Conservation (phyloP, 2,888 invertebrate genomes). For the Bursaphelenchus okinawaensis region DNA sequence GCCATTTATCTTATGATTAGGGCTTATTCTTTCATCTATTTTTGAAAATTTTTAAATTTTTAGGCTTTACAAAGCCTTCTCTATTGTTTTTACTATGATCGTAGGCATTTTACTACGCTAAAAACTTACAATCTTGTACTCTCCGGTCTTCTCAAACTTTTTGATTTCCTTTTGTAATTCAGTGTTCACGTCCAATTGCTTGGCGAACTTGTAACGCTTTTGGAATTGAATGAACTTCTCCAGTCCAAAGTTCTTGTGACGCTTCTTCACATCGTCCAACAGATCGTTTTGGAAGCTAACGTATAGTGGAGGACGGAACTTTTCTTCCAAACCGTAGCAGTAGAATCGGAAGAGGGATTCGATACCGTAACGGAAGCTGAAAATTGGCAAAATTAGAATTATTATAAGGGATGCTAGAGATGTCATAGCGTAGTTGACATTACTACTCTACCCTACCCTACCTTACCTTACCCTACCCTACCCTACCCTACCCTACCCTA, state of each 20-base stretch:
- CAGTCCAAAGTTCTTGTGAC: conserved; percentile 92
- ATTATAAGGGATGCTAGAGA: no score
- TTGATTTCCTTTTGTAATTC: conserved; percentile 59
- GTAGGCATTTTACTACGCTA: background rate
- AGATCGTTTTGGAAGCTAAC: conserved; percentile 78
- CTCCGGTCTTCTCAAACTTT: conserved; percentile 61
- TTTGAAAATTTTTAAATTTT: background rate
- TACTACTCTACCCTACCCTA: no score
- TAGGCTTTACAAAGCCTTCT: background rate
- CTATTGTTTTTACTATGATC: background rate
- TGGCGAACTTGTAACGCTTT: conserved; percentile 67
- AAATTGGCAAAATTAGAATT: conserved; percentile 8
- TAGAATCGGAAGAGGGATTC: conserved; percentile 84
- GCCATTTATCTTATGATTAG: background rate
- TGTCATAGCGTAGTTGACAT: no score
- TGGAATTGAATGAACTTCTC: conserved; percentile 99
- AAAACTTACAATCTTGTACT: conserved; percentile 49
- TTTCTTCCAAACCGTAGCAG: conserved; percentile 67
- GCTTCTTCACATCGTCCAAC: conserved; percentile 59
- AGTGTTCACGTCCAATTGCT: conserved; percentile 58
- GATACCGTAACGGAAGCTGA: conserved; percentile 62
- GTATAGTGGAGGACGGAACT: conserved; percentile 80
- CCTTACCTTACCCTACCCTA: no score
- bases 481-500: no score
- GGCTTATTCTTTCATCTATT: background rate